These are phyloP conservation scores for Meda fulgida DNA, from an alignment of 2,797 vertebrate genomes.

Conservation along the genomic window DNA sequence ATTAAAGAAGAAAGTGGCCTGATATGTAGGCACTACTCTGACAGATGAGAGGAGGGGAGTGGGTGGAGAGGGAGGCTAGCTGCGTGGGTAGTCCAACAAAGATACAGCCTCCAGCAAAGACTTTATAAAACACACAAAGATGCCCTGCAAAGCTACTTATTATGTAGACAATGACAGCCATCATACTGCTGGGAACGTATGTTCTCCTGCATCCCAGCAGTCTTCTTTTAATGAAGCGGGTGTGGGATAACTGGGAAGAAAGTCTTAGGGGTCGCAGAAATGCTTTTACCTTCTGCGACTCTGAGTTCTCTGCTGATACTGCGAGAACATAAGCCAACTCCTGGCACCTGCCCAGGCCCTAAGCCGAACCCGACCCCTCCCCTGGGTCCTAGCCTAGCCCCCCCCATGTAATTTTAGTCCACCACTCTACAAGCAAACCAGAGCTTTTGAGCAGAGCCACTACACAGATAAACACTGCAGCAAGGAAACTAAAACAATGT, in stretches of 20 bases:
- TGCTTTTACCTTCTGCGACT: slow-evolving; percentile 3
- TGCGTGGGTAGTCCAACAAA: slow-evolving; percentile 46
- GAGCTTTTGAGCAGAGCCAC: slow-evolving; percentile 19
- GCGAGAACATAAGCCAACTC: slow-evolving; percentile 38
- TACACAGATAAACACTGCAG: slow-evolving; percentile 44
- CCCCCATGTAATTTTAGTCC: slow-evolving; percentile 33
- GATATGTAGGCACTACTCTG: slow-evolving; percentile 46
- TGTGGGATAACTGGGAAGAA: neutral
- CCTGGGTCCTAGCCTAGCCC: slow-evolving; percentile 28
- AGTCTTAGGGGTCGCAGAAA: slow-evolving; percentile 10
- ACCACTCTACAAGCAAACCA: slow-evolving; percentile 32
- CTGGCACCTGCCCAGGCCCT: slow-evolving; percentile 41
- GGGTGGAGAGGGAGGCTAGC: slow-evolving; percentile 33
- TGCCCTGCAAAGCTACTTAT: slow-evolving; percentile 33
- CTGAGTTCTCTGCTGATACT: slow-evolving; percentile 40
- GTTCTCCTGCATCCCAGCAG: slow-evolving; percentile 5
- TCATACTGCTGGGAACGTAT: slow-evolving; percentile 13
- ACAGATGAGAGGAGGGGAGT: slow-evolving; percentile 43
- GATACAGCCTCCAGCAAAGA: slow-evolving; percentile 46
- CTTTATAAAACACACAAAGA: slow-evolving; percentile 51
- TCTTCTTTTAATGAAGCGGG: slow-evolving; percentile 18
- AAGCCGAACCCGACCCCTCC: slow-evolving; percentile 34
- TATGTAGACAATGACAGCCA: slow-evolving; percentile 46
- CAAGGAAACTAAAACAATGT: slow-evolving; percentile 39
- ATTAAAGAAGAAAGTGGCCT: slow-evolving; percentile 57